Conservation (phyloP, 1,140 invertebrate species). For the Hylaeus volcanicus region DNA sequence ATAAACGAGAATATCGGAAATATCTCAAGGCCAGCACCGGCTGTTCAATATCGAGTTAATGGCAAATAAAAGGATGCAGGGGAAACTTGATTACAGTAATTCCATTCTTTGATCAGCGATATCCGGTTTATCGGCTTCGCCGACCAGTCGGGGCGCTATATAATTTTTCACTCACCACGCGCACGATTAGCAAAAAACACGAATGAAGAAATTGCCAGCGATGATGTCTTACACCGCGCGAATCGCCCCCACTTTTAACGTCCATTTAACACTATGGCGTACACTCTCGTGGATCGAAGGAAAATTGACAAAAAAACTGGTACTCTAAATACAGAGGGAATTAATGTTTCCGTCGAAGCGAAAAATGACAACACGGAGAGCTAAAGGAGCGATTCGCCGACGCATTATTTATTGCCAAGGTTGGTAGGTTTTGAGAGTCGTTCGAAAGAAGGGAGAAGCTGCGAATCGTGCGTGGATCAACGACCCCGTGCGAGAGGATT, state of each 20-base stretch:
- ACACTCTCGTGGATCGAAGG: too few species aligned
- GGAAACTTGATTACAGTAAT: slow-evolving; percentile 50
- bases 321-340: too few species aligned
- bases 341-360: too few species aligned
- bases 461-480: slow-evolving; percentile 48
- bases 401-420: too few species aligned
- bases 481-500: slow-evolving; percentile 49
- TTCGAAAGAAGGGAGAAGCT: not conserved
- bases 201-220: slow-evolving; percentile 9
- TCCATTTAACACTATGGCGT: not conserved
- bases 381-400: too few species aligned
- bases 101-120: slow-evolving; percentile 46
- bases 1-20: slow-evolving; percentile 50
- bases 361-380: too few species aligned
- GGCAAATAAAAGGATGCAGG: slow-evolving; percentile 43
- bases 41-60: slow-evolving; percentile 48
- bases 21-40: slow-evolving; percentile 46
- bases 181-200: slow-evolving; percentile 24
- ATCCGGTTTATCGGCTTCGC: slow-evolving; percentile 41
- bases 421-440: too few species aligned
- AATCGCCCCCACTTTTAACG: not conserved
- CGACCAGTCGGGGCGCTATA: slow-evolving; percentile 7
- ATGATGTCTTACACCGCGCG: not conserved
- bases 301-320: too few species aligned
- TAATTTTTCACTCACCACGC: slow-evolving; percentile 39